phyloP scores from a whole-genome alignment of 2,113 vertebrate species.

The Alexandromys fortis region DNA sequence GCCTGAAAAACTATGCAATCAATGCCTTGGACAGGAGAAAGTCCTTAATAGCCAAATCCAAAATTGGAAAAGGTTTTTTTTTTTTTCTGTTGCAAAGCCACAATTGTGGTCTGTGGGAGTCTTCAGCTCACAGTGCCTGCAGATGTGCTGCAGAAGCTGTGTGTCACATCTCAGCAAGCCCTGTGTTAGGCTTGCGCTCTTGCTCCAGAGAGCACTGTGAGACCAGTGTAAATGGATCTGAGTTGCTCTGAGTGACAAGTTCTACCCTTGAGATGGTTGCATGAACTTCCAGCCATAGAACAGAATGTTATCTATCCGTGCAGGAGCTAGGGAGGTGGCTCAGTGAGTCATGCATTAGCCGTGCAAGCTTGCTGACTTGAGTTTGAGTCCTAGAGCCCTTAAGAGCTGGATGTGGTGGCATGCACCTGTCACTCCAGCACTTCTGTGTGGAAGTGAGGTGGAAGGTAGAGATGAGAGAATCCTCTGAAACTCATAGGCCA shows the following conservation, averaged over 20 bases:
- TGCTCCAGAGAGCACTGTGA: neutral
- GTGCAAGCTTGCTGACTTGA: neutral
- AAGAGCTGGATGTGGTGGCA: neutral
- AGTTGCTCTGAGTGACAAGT: neutral
- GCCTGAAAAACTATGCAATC: neutral
- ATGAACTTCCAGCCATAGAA: neutral
- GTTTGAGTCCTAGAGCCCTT: neutral
- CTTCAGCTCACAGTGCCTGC: neutral
- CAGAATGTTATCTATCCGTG: neutral
- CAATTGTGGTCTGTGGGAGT: neutral
- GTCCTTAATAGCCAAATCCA: neutral
- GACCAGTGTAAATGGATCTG: neutral
- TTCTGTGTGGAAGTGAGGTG: neutral
- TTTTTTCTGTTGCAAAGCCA: neutral
- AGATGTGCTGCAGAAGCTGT: neutral
- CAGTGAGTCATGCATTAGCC: neutral
- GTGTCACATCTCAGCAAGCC: neutral
- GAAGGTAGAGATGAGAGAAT: neutral
- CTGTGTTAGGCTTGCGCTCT: neutral
- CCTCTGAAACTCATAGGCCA: neutral
- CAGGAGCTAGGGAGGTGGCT: neutral
- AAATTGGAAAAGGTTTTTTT: neutral
- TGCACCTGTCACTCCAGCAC: no score
- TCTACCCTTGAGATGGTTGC: neutral
- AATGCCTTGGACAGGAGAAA: neutral